phyloP scores from a whole-genome alignment of 2,113 vertebrate species.

The Origma solitaria region DNA sequence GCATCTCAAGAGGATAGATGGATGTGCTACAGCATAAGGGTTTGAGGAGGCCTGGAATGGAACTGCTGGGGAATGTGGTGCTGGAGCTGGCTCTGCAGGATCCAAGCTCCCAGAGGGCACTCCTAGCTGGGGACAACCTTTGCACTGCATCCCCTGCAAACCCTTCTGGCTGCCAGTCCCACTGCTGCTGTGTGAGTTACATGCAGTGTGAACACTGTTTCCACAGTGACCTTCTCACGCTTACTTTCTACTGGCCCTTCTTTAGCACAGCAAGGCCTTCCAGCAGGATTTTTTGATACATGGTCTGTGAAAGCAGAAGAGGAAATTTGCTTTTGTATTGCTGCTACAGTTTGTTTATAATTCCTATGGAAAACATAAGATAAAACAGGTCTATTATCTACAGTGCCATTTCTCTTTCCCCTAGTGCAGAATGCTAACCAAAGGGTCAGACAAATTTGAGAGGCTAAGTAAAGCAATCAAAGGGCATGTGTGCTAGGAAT shows the following conservation, averaged over 20 bases:
- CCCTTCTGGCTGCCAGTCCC: not conserved
- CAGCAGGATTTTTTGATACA: not conserved
- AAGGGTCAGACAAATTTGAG: not conserved
- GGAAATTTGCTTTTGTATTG: not conserved
- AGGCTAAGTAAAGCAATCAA: not conserved
- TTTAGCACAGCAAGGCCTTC: not conserved
- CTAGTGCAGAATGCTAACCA: not conserved
- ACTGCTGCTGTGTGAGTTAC: not conserved
- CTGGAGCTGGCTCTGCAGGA: not conserved
- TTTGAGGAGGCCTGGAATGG: not conserved
- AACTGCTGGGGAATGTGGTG: not conserved
- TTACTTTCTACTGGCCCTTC: not conserved
- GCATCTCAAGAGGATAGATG: not conserved
- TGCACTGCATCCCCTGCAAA: not conserved
- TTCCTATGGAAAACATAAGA: not conserved
- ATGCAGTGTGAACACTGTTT: not conserved
- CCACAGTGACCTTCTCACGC: not conserved
- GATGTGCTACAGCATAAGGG: not conserved
- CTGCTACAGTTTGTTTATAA: not conserved
- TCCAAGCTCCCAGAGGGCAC: fast-evolving
- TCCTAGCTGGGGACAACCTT: not conserved
- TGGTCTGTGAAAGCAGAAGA: not conserved
- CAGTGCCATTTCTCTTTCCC: not conserved
- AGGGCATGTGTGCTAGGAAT: not conserved
- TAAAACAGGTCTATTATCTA: not conserved